Conservation (phyloP, 1,140 invertebrate genomes). For the Vollenhovia emeryi region DNA sequence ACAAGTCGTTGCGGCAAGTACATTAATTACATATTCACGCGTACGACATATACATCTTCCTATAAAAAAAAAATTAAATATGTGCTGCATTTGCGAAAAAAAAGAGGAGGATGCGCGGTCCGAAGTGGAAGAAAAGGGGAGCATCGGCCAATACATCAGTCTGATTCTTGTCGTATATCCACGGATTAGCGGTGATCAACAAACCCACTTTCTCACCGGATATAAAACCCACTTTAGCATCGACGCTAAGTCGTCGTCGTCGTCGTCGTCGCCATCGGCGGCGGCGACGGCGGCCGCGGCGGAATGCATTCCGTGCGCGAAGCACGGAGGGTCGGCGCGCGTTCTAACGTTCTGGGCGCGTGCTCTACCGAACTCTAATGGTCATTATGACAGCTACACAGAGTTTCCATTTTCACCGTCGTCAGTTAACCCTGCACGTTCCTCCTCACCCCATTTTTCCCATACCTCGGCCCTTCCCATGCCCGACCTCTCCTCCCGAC, state of each 20-base stretch:
- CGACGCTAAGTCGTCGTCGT: conserved; percentile 21
- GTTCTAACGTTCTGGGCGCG: conserved; percentile 17
- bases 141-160: background rate
- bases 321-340: conserved; percentile 47
- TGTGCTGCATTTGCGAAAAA: background rate
- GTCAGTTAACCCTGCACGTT: conserved; percentile 73
- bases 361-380: conserved; percentile 71
- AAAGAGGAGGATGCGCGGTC: background rate
- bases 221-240: conserved; percentile 57
- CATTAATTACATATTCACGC: background rate
- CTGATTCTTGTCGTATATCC: conserved; percentile 19
- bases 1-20: background rate
- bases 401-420: conserved; percentile 81
- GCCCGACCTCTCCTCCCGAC: background rate
- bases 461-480: conserved; percentile 6
- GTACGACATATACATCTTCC: background rate
- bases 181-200: conserved; percentile 37
- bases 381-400: conserved; percentile 81
- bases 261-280: background rate
- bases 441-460: conserved; percentile 64
- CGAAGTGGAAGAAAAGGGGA: background rate
- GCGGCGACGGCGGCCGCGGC: too few species aligned
- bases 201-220: conserved; percentile 56
- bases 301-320: conserved; percentile 61
- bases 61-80: background rate